phyloP scores from a whole-genome alignment of 1,140 invertebrate species.

The Psilanteris sp. region DNA sequence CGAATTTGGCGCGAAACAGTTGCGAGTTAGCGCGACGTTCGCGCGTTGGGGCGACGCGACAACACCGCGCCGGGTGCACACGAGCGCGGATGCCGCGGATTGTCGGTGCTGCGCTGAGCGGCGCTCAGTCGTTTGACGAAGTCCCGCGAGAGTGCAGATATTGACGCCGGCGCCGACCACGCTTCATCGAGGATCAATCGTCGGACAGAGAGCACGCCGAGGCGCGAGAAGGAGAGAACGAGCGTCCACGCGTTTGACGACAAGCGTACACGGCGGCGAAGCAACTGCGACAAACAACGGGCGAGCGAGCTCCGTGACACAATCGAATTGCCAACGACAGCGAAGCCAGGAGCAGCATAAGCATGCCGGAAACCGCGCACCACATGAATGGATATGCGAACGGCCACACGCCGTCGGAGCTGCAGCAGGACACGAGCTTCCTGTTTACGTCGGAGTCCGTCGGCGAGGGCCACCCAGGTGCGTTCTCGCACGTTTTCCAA shows the following conservation, averaged over 20 bases:
- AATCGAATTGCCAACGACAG: neutral
- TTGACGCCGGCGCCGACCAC: slow-evolving; percentile 27
- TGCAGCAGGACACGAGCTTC: slow-evolving; percentile 92
- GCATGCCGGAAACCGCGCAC: slow-evolving; percentile 87
- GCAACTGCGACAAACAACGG: neutral
- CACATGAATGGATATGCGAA: slow-evolving; percentile 88
- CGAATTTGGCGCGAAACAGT: too few relatives aligned
- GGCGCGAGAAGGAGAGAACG: slow-evolving; percentile 10
- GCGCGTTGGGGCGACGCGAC: too few relatives aligned
- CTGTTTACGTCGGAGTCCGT: slow-evolving; percentile 99
- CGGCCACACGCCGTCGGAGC: slow-evolving; percentile 86
- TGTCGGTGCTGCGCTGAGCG: neutral
- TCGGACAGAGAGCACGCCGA: slow-evolving; percentile 11
- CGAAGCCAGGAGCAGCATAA: slow-evolving; percentile 76
- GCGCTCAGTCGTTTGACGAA: slow-evolving; percentile 21
- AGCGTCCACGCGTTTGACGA: slow-evolving; percentile 26
- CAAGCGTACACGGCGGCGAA: neutral
- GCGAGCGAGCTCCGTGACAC: neutral
- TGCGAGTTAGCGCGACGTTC: too few relatives aligned
- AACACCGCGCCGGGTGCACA: too few relatives aligned
- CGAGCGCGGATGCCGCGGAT: neutral
- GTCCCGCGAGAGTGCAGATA: slow-evolving; percentile 37
- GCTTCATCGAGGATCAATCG: slow-evolving; percentile 33
- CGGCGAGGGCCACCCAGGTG: slow-evolving; percentile 98
- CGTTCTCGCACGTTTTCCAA: too few relatives aligned